Percentiles rank a stretch among this genome's conserved stretches.
phyloP scores from a whole-genome alignment of 2,113 vertebrate species.

The Limanda limanda region DNA sequence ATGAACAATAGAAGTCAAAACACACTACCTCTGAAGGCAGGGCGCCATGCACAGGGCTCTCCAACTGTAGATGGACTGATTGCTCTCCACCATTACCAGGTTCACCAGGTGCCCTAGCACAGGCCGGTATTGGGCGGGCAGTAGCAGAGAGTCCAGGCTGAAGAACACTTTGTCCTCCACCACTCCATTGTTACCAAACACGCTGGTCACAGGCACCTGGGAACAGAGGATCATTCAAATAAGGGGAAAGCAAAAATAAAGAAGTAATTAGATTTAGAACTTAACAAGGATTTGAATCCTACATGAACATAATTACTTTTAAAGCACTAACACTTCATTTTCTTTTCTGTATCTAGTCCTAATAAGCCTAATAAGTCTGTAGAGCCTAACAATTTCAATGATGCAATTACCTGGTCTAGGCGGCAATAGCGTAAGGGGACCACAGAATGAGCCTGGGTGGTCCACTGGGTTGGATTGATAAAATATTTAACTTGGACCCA shows the following conservation, averaged over 20 bases:
- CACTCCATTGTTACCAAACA: slow-evolving; percentile 86
- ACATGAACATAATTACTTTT: no score
- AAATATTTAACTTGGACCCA: slow-evolving; percentile 93
- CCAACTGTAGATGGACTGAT: slow-evolving; percentile 91
- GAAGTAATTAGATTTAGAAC: neutral
- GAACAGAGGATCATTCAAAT: neutral
- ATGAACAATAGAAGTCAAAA: neutral
- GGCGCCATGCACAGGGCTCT: slow-evolving; percentile 92
- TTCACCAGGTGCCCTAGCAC: slow-evolving; percentile 84
- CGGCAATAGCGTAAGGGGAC: slow-evolving; percentile 90
- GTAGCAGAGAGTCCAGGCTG: slow-evolving; percentile 87
- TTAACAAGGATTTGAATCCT: no score
- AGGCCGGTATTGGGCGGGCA: slow-evolving; percentile 87
- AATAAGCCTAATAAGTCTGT: neutral
- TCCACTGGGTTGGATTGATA: slow-evolving; percentile 84
- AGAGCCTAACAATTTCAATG: neutral
- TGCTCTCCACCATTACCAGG: slow-evolving; percentile 91
- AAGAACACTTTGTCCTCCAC: slow-evolving; percentile 91
- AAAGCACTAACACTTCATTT: no score
- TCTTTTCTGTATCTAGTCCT: neutral
- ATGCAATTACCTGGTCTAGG: slow-evolving; percentile 84
- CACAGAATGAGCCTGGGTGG: slow-evolving; percentile 87
- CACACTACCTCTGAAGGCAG: slow-evolving; percentile 72
- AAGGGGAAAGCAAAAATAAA: neutral
- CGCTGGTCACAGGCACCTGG: slow-evolving; percentile 86